Conservation (phyloP, 1,140 invertebrate genomes). For the Potamilus streckersoni region DNA sequence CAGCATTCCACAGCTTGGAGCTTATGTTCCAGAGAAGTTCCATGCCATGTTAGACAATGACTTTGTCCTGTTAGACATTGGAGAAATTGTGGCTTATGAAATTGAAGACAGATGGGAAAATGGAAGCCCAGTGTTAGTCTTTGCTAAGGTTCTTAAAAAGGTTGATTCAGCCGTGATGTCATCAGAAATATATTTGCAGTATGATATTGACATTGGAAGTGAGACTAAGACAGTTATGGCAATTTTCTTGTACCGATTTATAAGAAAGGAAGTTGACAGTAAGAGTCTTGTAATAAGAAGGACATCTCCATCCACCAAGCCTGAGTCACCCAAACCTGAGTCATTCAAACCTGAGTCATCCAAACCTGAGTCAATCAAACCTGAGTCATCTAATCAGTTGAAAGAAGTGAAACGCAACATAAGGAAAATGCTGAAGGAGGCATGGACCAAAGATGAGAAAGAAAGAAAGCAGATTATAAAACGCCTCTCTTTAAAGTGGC, state of each 20-base stretch:
- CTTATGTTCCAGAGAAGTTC: slow-evolving; percentile 18
- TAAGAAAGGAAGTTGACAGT: slow-evolving; percentile 15
- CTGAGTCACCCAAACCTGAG: not conserved
- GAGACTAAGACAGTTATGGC: slow-evolving; percentile 28
- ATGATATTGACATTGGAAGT: slow-evolving; percentile 43
- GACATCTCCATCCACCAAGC: not conserved
- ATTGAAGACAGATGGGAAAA: not conserved
- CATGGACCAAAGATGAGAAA: slow-evolving; percentile 36
- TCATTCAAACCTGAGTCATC: slow-evolving; percentile 1
- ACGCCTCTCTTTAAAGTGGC: slow-evolving; percentile 55
- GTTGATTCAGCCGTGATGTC: not conserved
- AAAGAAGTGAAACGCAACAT: slow-evolving; percentile 34
- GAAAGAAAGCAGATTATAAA: slow-evolving; percentile 52
- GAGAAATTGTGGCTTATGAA: slow-evolving; percentile 35
- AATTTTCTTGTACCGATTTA: slow-evolving; percentile 47
- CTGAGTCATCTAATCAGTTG: not conserved
- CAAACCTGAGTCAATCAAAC: not conserved
- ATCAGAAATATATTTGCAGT: slow-evolving; percentile 25
- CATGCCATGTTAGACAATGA: slow-evolving; percentile 9
- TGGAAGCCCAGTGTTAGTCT: slow-evolving; percentile 17
- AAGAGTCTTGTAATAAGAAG: not conserved
- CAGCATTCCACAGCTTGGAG: not conserved
- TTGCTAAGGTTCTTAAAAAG: slow-evolving; percentile 29
- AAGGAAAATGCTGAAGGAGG: slow-evolving; percentile 36
- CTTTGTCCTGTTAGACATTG: slow-evolving; percentile 44